Evolutionary conservation across 2,797 vertebrate species (phyloP).

Genomic region (Sebastes kiyomatsui): DNA sequence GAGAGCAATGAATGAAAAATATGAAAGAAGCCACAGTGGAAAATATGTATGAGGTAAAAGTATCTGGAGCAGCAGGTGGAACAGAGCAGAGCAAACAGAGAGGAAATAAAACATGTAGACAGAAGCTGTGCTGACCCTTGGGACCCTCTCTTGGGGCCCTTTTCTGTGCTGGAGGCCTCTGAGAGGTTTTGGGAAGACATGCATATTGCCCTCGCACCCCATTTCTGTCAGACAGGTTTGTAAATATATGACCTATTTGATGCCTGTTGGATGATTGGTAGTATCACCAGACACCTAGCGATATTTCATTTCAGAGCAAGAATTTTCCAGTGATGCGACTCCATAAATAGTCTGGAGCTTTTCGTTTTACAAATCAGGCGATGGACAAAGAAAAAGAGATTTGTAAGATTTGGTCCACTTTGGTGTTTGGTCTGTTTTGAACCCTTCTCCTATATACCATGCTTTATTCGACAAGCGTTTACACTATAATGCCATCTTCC

Average conservation of each 20-base stretch:
- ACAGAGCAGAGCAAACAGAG: slow-evolving; percentile 7
- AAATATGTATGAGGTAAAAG: neutral
- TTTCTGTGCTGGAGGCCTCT: slow-evolving; percentile 4
- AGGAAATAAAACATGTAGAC: slow-evolving; percentile 1
- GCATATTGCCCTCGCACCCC: slow-evolving; percentile 10
- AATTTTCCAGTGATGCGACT: neutral
- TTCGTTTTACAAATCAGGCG: neutral
- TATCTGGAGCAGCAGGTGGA: slow-evolving; percentile 35
- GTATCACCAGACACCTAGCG: neutral
- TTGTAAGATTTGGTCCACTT: neutral
- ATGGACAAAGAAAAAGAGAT: neutral
- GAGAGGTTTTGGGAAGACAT: slow-evolving; percentile 38
- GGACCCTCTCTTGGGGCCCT: slow-evolving; percentile 40
- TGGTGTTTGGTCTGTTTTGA: neutral
- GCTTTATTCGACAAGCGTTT: neutral
- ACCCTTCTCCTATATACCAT: neutral
- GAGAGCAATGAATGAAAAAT: neutral
- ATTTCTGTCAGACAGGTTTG: neutral
- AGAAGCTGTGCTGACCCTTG: slow-evolving; percentile 52
- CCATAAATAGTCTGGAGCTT: neutral
- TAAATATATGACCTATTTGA: slow-evolving; percentile 32
- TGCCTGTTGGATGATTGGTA: slow-evolving; percentile 15
- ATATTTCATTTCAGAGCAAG: neutral
- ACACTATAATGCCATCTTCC: too few species aligned
- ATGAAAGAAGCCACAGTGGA: neutral